Evolutionary conservation across 2,888 invertebrate genomes (phyloP).

Genomic region (Thyatira batis): DNA sequence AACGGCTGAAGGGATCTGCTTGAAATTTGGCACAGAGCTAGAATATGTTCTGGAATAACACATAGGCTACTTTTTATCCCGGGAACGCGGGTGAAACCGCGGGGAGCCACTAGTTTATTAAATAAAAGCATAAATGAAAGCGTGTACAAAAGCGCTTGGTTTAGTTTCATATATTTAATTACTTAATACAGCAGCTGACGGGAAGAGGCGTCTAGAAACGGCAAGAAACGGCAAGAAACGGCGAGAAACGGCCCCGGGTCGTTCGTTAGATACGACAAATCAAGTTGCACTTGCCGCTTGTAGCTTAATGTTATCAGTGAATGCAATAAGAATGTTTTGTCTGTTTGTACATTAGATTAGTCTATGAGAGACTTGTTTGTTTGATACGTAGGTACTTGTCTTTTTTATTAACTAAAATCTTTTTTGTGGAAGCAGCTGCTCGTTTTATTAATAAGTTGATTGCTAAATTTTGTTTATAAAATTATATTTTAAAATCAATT

Average conservation of each 20-base stretch:
- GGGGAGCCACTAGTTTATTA: neutral
- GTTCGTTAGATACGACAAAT: constrained; percentile 50
- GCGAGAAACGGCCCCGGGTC: constrained; percentile 31
- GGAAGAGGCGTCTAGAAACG: neutral
- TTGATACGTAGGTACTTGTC: no score
- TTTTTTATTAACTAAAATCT: no score
- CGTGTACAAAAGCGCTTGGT: constrained; percentile 16
- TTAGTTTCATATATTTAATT: constrained; percentile 49
- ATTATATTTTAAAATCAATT: no score
- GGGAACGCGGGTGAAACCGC: no score
- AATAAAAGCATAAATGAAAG: neutral
- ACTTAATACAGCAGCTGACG: constrained; percentile 16
- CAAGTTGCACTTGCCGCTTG: constrained; percentile 19
- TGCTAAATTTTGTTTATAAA: no score
- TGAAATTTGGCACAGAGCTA: no score
- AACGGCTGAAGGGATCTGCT: no score
- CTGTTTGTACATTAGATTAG: neutral
- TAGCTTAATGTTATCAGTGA: constrained; percentile 5
- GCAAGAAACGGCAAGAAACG: no score
- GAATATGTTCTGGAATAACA: no score
- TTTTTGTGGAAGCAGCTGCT: no score
- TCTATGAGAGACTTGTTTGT: neutral
- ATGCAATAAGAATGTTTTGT: constrained; percentile 7
- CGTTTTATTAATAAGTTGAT: no score
- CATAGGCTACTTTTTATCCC: no score